Evolutionary conservation across 1,140 invertebrate genomes (phyloP), one percentile per base, ranked within the genome.

Genomic region (Temnothorax longispinosus): DNA sequence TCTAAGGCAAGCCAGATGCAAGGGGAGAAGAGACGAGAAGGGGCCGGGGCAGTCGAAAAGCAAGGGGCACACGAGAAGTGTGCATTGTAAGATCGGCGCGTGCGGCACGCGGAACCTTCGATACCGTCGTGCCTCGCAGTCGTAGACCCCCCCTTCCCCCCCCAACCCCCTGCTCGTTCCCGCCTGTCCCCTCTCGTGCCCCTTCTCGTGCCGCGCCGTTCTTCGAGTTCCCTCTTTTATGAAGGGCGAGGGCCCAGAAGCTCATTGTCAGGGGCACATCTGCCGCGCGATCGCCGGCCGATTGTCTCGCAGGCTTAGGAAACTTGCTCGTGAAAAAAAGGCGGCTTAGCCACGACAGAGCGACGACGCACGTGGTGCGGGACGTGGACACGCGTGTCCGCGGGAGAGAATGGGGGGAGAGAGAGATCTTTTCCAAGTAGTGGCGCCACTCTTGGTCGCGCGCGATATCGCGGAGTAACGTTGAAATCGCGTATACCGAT

Each of bases 21-120:
- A 90, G 90, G 56, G 78, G 60, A 58, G 74, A 78, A 21, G 86
- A 27, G 69, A 77, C 54, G 44, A 75, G 15, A 60, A 58, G 52
- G 52, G 84, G 60, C 7, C 38, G 86, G 87, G 87, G 71, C 85
- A 65, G 75, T 87, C 80, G 87, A 86, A 87, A 90, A 89, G 89
- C 84, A 92, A 88, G 92, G 93, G 93, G 92, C 91, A 94, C 93
- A 93, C 93, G 93, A 94, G 92, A 94, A 94, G 94, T 94, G 93
- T 91, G 93, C 92, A 95, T 95, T 95, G 95, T 95, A 95, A 95
- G 95, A 95, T 95, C 89, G 94, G 94, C 94, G 95, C 94, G 94
- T 95, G 94, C 94, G 94, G 93, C 94, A 93, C 92, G 92, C 93
- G 93, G 94, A 92, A 93, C 94, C 92, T 92, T 91, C 92, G 89